Evolutionary conservation across 2,113 vertebrate species (phyloP).

Genomic region (Typhlomys cinereus): DNA sequence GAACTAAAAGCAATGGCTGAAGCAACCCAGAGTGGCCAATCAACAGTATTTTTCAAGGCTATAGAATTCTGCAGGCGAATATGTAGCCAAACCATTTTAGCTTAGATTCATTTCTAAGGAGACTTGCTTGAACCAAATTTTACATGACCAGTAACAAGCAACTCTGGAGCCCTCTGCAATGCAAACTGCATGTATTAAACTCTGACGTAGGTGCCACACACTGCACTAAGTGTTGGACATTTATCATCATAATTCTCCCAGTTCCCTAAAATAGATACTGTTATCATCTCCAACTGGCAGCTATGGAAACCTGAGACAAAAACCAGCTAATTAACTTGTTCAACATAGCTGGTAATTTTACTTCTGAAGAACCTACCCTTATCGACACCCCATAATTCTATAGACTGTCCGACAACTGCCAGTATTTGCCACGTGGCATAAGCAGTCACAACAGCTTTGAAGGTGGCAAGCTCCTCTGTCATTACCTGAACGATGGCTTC

Average conservation of each 20-base stretch:
- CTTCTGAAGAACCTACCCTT: neutral
- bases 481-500: constrained; percentile 95
- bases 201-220: neutral
- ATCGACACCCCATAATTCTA: neutral
- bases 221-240: too few relatives aligned
- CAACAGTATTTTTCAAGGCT: neutral
- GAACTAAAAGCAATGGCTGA: neutral
- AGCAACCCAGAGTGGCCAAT: neutral
- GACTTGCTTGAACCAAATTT: neutral
- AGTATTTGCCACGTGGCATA: neutral
- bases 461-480: neutral
- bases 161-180: neutral
- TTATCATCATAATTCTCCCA: neutral
- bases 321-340: neutral
- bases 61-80: neutral
- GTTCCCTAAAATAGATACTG: neutral
- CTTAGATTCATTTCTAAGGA: neutral
- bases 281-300: neutral
- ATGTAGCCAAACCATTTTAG: neutral
- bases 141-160: neutral
- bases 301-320: neutral
- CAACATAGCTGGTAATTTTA: neutral
- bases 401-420: neutral
- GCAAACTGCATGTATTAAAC: neutral
- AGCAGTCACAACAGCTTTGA: neutral